Evolutionary conservation across 2,888 invertebrate genomes (phyloP), one percentile per base, ranked within the genome.

Genomic region (Cheilosia variabilis): DNA sequence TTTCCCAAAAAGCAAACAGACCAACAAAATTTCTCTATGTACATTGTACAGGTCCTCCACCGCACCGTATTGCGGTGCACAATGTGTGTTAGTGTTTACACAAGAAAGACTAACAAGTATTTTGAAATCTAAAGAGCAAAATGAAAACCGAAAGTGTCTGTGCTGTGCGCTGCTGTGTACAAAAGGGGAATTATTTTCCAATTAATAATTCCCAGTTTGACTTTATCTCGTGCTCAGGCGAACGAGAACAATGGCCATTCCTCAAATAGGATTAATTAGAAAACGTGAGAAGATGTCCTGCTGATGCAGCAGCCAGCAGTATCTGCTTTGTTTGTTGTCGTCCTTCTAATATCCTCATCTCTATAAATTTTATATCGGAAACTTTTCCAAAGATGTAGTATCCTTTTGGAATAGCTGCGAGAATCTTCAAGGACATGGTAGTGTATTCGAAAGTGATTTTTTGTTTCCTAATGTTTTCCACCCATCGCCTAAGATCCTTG

Each of bases 241-340:
- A 73, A 62, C 68, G 55, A 60, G 60, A 84, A 79, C 79, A 80
- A 84, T 84, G 75, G 60, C 75, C 58, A 84, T 53, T 53, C 45
- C 52, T 58, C 78, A 72, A 63, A 60, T 58, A 43, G 80, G 80
- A 84, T 84, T 84, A 84, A 84, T 84, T 84, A 79, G 84, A 79
- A 80, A 80, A 80, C 84, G 84, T 84, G 84, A 75, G 84, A 84
- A 84, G 80, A 66, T 84, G 53, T 75, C 80, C 75, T 79, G 80
- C 84, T 75, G 84, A 79, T 79, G 75, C 75, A 71, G 84, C 79
- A 71, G 58, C 15, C 75, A 71, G 84, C 79, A 71, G 58, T 19
- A 24, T 10, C 31, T n/a, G 9, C n/a, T 34, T 13, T 69, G 24
- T 19, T 31, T 27, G 22, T 58, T 45, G 37, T 5, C 17, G 19